Evolutionary conservation across 2,113 vertebrate species (phyloP), one percentile per base, ranked within the genome.

Genomic region (Turnix velox): DNA sequence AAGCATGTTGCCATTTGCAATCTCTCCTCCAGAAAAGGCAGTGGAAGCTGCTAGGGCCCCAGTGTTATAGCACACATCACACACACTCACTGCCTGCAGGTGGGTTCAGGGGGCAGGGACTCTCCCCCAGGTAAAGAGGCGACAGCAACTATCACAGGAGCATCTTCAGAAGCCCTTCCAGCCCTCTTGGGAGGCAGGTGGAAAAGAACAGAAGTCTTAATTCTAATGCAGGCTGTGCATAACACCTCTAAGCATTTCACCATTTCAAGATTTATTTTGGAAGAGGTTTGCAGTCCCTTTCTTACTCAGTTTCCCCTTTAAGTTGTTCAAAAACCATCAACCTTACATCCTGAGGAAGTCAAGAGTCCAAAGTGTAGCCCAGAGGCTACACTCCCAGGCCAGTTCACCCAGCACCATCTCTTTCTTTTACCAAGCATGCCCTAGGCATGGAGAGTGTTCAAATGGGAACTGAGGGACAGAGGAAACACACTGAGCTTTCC

Each of bases 271-370:
- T 40, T 35, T 23, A 37, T 42, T 59, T 42, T n/a, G 33, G 33
- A 65, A n/a, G 7, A n/a, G 33, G 52, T 37, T 77, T n/a, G 9
- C 7, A 6, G 59, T 77, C 39, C 31, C 10, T 66, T 54, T 72
- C 71, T 45, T 52, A 37, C 65, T 63, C 24, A 23, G 43, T 12
- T 43, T 24, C 18, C 45, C 28, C 59, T 3, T 27, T 27, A 24
- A 0, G 6, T 15, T 19, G 39, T 37, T 52, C 25, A n/a, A 15
- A 35, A 61, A 37, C 24, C 39, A 35, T 5, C 43, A 12, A 12
- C 31, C 25, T 4, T 8, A n/a, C 27, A 3, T 0, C 10, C 46
- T 17, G 35, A 49, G 58, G n/a, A n/a, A n/a, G n/a, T n/a, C n/a
- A n/a, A n/a, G n/a, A n/a, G n/a, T n/a, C n/a, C n/a, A n/a, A n/a